Evolutionary conservation across 2,113 vertebrate genomes (phyloP), one percentile per base, ranked within the genome.

Genomic region (Macaca fascicularis): DNA sequence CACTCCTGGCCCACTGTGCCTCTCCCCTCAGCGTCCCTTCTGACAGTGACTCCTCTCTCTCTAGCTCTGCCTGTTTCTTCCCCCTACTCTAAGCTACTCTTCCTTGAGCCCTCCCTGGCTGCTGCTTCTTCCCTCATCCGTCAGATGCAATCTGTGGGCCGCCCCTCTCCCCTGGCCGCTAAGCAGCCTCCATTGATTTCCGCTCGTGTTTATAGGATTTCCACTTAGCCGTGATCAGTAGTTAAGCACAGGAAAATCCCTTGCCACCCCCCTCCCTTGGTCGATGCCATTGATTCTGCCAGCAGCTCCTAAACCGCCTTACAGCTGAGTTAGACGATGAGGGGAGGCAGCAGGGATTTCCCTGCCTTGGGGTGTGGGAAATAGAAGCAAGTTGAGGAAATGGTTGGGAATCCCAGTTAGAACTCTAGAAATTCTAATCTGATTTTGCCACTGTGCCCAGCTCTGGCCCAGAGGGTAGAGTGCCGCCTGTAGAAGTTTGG

Each of bases 121-220:
- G 94, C 89, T 70, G 96, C 69, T 32, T 94, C 76, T 97, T 97
- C 93, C 85, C 80, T 97, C 97, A 97, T 98, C 96, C 90, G 95
- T 98, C 98, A 98, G 97, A 98, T 97, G 95, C 97, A 97, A 98
- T 98, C 98, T 97, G 97, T 95, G 97, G 97, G 97, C 97, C 57
- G 95, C 98, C 97, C 98, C 98, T 98, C 98, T 98, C 97, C 98
- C 98, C 98, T 97, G 96, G 97, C 98, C 91, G 96, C 98, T 98
- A 98, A 98, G 98, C 98, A 98, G 98, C 97, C 98, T 98, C 98
- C 97, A 98, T 98, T 98, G 98, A 98, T 98, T 98, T 98, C 98
- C 97, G 98, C 98, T 98, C 98, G 97, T 98, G 98, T 98, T 98
- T 98, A 98, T 98, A 98, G 98, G 98, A 98, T 98, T 98, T 98